Base-by-base conservation (phyloP, 1,140 invertebrate species). In the Cydia splendana region DNA sequence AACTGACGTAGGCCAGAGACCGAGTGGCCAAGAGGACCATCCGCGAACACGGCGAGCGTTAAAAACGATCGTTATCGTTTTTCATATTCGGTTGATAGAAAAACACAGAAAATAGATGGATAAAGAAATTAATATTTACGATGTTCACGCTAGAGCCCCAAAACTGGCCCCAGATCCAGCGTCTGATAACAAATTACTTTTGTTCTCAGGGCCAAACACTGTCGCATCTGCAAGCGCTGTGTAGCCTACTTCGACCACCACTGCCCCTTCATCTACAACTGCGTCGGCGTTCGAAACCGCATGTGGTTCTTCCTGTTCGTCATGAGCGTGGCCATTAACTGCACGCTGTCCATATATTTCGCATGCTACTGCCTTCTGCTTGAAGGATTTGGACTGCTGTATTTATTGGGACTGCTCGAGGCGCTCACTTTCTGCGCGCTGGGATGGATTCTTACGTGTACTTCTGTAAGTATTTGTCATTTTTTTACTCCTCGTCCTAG, bases 231-330 rank as follows among this genome's bases (percentile, higher is more conserved):
- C 90, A 98, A 98, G 86, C 95, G 98, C 79, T 99, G 98, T 88
- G 97, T 98, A 2, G 96, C 96, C 0, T 97, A 98, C 86, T 98
- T 98, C 83, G 98, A 99, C 87, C 98, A 99, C 91, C 98, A 99
- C 84, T 99, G 98, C 88, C 97, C 98, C 0, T 99, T 98, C 85
- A 98, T 99, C 80, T 97, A 98, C 88, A 98, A 98, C 87, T 99
- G 98, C 90, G 97, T 99, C 10, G 97, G 97, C 2, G 91, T 98
- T 20, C 94, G 95, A 62, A 98, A 98, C 87, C 94, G 97, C 86
- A 97, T 97, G 94, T 98, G 97, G 97, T 98, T 98, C 91, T 97
- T 98, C 88, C 91, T 97, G 65, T 98, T 98, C 88, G 97, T 98
- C 0, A 95, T 97, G 92, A 96, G 96, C 82, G 95, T 98, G 38